phyloP scores from a whole-genome alignment of 2,888 invertebrate species.

The Mycalesis mineus region DNA sequence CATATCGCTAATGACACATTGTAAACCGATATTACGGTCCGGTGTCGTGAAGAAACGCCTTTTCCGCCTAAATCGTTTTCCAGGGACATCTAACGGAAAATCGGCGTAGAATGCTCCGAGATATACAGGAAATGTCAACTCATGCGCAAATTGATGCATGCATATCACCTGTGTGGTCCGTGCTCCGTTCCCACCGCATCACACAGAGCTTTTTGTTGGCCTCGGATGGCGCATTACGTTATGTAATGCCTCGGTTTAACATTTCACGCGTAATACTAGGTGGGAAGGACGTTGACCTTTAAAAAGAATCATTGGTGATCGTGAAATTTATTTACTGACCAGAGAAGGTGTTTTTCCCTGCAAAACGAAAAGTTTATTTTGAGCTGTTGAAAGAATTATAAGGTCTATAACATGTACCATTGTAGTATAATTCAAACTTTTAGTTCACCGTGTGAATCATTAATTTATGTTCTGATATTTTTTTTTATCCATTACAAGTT shows the following conservation, averaged over 20 bases:
- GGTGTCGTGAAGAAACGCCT: slow-evolving; percentile 1
- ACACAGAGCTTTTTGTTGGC: slow-evolving; percentile 17
- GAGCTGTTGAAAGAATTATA: no score
- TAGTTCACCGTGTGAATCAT: no score
- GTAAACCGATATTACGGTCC: slow-evolving; percentile 6
- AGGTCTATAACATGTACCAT: no score
- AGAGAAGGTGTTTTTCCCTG: no score
- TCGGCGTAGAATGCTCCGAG: slow-evolving; percentile 6
- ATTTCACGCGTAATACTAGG: slow-evolving; percentile 6
- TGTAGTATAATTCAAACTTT: no score
- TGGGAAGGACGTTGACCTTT: slow-evolving; percentile 1
- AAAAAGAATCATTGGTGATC: no score
- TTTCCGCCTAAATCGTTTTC: slow-evolving; percentile 13
- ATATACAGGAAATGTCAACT: slow-evolving; percentile 39
- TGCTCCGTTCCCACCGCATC: slow-evolving; percentile 32
- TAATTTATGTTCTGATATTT: no score
- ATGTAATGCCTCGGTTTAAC: slow-evolving; percentile 5
- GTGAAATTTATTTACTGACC: no score
- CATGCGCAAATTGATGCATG: slow-evolving; percentile 39
- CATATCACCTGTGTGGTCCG: slow-evolving; percentile 39
- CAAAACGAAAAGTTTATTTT: no score
- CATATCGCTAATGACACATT: slow-evolving; percentile 3
- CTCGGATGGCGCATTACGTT: slow-evolving; percentile 6
- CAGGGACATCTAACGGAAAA: slow-evolving; percentile 19
- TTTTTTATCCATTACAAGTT: no score